phyloP scores from a whole-genome alignment of 2,888 invertebrate species.

The Plusia festucae region DNA sequence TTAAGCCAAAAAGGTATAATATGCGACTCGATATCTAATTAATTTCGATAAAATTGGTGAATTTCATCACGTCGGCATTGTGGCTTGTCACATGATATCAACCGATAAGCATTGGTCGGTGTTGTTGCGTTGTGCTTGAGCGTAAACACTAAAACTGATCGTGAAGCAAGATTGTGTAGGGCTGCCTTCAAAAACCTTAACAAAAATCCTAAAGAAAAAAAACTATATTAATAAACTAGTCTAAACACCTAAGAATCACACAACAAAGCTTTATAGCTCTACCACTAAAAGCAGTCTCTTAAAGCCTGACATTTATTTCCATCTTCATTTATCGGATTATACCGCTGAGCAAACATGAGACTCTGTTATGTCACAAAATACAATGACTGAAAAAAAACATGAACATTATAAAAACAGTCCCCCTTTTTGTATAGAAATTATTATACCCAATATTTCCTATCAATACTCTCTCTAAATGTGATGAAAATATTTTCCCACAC shows the following conservation, averaged over 20 bases:
- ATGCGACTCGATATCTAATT: slow-evolving; percentile 18
- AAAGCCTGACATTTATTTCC: too few relatives aligned
- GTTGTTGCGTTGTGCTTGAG: slow-evolving; percentile 25
- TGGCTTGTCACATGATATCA: slow-evolving; percentile 38
- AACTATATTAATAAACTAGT: not conserved
- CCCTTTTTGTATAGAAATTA: too few relatives aligned
- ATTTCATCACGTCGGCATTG: slow-evolving; percentile 24
- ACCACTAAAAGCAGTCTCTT: not conserved
- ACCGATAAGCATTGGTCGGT: slow-evolving; percentile 19
- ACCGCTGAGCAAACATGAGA: too few relatives aligned
- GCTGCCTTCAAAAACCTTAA: slow-evolving; percentile 6
- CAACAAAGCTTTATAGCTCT: not conserved
- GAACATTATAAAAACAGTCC: too few relatives aligned
- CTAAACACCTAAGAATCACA: too few relatives aligned
- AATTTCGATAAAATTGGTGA: slow-evolving; percentile 22
- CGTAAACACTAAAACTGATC: slow-evolving; percentile 33
- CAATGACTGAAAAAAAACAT: too few relatives aligned
- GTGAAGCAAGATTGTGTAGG: slow-evolving; percentile 29
- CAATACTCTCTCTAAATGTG: too few relatives aligned
- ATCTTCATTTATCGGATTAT: too few relatives aligned
- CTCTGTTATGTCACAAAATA: too few relatives aligned
- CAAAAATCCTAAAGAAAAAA: not conserved
- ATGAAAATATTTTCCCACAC: too few relatives aligned
- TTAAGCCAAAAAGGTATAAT: slow-evolving; percentile 23
- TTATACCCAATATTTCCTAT: too few relatives aligned